Evolutionary conservation across 2,113 vertebrate species (phyloP).

Genomic region (Gadus chalcogrammus): DNA sequence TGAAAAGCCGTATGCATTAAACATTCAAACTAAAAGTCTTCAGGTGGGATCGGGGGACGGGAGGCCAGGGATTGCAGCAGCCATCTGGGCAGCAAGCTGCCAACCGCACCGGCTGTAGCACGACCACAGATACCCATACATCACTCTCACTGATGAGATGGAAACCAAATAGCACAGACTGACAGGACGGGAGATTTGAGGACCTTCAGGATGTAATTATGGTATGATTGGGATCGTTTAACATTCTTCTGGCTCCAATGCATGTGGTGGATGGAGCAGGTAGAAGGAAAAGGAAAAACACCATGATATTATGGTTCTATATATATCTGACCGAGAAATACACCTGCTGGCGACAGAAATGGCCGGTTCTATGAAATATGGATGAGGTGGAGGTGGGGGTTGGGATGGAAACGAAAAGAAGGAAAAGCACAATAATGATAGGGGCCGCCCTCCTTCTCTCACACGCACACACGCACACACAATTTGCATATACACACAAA

Average conservation of each 20-base stretch:
- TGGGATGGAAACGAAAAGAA: conserved; percentile 19
- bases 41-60: not conserved
- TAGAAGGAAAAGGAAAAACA: no score
- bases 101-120: no score
- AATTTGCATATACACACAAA: conserved; percentile 8
- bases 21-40: not conserved
- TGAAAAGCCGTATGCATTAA: not conserved
- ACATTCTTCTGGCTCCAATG: no score
- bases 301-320: no score
- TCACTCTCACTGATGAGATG: not conserved
- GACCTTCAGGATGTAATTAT: no score
- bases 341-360: conserved; percentile 43
- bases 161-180: not conserved
- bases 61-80: not conserved
- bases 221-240: no score
- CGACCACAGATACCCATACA: no score
- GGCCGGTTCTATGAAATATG: conserved; percentile 54
- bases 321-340: not conserved
- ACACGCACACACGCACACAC: conserved; percentile 8
- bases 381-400: conserved; percentile 28
- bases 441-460: not conserved
- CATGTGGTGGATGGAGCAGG: no score
- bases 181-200: no score
- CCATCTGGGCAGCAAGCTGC: not conserved
- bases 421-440: conserved; percentile 8